phyloP scores from a whole-genome alignment of 2,113 vertebrate genomes.

The Oryzias melastigma region DNA sequence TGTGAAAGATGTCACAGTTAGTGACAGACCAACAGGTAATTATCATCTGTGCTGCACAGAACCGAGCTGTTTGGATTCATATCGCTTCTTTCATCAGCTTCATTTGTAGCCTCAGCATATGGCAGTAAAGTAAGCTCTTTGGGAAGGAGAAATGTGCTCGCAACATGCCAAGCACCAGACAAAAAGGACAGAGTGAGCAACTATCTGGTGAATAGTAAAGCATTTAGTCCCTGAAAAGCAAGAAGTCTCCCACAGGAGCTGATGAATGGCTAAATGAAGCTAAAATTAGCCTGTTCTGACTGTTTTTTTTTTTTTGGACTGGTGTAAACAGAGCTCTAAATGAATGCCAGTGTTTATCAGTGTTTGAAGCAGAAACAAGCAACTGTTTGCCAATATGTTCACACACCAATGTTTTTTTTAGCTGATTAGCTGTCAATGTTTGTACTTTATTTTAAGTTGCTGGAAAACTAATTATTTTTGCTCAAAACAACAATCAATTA shows the following conservation, averaged over 20 bases:
- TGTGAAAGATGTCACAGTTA: constrained; percentile 3
- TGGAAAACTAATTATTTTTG: background rate
- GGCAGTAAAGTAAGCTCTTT: constrained; percentile 1
- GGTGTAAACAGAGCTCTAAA: constrained; percentile 1
- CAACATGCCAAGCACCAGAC: background rate
- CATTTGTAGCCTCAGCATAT: constrained; percentile 15
- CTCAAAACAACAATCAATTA: background rate
- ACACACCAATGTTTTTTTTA: constrained; percentile 1
- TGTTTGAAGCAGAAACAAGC: constrained; percentile 17
- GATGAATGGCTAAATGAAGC: background rate
- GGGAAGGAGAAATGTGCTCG: background rate
- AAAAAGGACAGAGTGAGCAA: constrained; percentile 1
- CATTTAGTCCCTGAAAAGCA: constrained; percentile 3
- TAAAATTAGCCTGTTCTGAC: background rate
- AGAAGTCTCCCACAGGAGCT: background rate
- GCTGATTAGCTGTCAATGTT: constrained; percentile 1
- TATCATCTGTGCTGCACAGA: background rate
- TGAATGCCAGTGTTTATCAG: constrained; percentile 1
- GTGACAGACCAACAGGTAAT: constrained; percentile 7
- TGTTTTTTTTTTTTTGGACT: constrained; percentile 17
- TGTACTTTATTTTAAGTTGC: background rate
- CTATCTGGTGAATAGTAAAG: background rate
- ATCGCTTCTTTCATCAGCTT: background rate
- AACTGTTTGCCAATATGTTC: constrained; percentile 13
- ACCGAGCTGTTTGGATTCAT: background rate